Conservation (phyloP, 64 coral and sea anemone species). For the Exaiptasia diaphana region DNA sequence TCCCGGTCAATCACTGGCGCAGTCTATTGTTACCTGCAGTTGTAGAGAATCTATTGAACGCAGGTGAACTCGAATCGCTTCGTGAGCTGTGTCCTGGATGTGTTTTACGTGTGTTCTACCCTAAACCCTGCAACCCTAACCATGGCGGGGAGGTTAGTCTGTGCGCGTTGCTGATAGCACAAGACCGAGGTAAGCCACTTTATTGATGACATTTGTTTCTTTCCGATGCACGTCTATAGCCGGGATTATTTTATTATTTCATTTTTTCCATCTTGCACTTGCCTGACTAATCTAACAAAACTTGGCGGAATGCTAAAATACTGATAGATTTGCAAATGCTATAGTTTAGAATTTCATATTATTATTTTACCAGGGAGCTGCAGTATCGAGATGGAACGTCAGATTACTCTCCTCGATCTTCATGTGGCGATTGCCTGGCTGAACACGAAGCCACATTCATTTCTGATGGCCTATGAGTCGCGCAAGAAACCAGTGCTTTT, state of each 20-base stretch:
- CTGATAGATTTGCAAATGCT: too few species aligned
- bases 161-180: neutral
- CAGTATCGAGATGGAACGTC: neutral
- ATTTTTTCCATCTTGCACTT: neutral
- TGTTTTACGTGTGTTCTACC: slow-evolving; percentile 20
- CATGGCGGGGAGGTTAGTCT: neutral
- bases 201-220: too few species aligned
- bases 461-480: neutral
- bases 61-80: neutral
- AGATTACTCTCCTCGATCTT: slow-evolving; percentile 6
- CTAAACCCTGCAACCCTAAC: neutral
- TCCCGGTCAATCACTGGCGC: slow-evolving; percentile 40
- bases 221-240: neutral
- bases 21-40: neutral
- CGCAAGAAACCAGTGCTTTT: slow-evolving; percentile 36
- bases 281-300: too few species aligned
- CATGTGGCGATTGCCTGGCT: slow-evolving; percentile 30
- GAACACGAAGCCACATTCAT: neutral
- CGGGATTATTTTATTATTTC: neutral
- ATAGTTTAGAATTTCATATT: too few species aligned
- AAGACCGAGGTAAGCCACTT: neutral
- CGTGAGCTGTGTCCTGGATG: neutral
- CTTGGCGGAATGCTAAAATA: too few species aligned
- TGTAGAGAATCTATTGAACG: neutral
- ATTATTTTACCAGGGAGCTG: neutral